Evolutionary conservation across 1,140 invertebrate genomes (phyloP), one percentile per base, ranked within the genome.

Genomic region (Saccostrea echinata): DNA sequence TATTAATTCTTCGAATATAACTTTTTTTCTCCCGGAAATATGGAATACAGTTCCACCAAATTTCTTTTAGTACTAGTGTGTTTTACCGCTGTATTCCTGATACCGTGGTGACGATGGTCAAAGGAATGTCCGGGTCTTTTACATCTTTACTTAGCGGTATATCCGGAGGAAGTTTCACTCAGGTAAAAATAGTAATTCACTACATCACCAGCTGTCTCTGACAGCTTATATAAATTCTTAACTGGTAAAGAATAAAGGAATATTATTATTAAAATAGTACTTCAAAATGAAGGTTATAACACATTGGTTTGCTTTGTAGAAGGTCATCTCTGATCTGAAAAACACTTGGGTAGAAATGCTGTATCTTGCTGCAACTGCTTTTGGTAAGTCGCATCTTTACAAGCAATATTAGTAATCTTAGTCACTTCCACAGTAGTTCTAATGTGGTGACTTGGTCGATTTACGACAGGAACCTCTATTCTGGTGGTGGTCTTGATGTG

Each of bases 301-400:
- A 57, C 55, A 57, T 61, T 61, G 6, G 43, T 43, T 57, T 61
- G 16, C n/a, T 21, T 61, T 87, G 61, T 86, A 92, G 96, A 97
- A 95, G 95, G 95, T 64, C 93, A 95, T 81, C 95, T 96, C 93
- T 12, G 97, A 97, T 94, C 89, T 97, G 3, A 93, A 96, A 82
- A 93, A 96, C 11, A 96, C 96, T n/a, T 97, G 96, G 96, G 92
- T 89, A 80, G 96, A 97, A 91, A 95, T 97, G 71, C 82, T 96
- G 33, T 96, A 96, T 89, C 93, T 97, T 76, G 95, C 96, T 85
- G 90, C 96, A 6, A 96, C 97, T 85, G 95, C 96, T 57, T 95
- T 97, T 61, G 96, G 96, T 97, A 95, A 94, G 93, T 30, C 13
- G 55, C n/a, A 2, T 18, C 55, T 57, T 12, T 57, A 57, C 55